Conservation (phyloP, 2,797 vertebrate species). For the Melanotaenia boesemani region DNA sequence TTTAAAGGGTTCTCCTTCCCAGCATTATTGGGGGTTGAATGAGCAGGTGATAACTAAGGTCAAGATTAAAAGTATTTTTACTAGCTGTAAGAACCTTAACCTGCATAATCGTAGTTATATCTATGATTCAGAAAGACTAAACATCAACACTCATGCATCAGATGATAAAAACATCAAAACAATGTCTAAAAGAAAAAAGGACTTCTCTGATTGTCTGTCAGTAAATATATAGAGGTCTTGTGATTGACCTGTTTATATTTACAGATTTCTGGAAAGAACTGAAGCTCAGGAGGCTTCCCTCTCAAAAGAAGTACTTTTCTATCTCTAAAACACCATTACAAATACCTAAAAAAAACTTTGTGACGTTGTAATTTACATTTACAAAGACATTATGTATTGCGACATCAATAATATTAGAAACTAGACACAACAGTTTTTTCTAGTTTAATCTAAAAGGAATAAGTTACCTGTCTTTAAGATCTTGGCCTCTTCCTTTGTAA, state of each 20-base stretch:
- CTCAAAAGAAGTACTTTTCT: no score
- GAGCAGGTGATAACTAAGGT: background rate
- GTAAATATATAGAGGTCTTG: background rate
- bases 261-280: background rate
- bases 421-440: no score
- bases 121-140: background rate
- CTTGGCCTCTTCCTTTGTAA: conserved; percentile 81
- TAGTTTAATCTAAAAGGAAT: background rate
- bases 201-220: background rate
- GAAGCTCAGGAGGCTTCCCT: no score
- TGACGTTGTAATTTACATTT: background rate
- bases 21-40: background rate
- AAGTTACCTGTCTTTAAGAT: conserved; percentile 89
- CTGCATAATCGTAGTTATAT: background rate
- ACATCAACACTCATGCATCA: background rate
- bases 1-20: background rate
- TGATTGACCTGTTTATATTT: background rate
- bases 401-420: background rate
- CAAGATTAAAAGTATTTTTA: background rate
- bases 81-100: background rate
- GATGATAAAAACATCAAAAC: background rate
- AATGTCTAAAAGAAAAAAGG: background rate
- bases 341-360: no score
- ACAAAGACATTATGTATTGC: background rate
- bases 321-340: no score